These are phyloP conservation scores for Habroteleia sp. DNA, from an alignment of 2,888 invertebrate genomes.

Conservation along the genomic window DNA sequence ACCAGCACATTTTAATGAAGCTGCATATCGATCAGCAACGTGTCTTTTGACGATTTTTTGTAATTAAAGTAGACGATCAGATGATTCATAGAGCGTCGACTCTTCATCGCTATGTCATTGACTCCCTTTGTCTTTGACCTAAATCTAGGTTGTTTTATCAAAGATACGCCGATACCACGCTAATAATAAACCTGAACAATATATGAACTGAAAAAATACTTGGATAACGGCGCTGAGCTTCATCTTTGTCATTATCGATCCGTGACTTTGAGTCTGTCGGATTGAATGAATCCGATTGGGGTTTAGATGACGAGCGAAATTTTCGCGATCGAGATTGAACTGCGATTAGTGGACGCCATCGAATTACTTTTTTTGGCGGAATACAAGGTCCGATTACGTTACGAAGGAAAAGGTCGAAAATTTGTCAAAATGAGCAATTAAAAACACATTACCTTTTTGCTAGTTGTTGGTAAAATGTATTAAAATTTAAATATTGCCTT, in stretches of 20 bases:
- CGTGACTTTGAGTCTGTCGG: constrained; percentile 40
- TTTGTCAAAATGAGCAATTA: too few relatives aligned
- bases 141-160: constrained; percentile 62
- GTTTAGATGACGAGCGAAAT: constrained; percentile 33
- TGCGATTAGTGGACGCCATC: constrained; percentile 1
- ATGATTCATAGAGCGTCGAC: constrained; percentile 53
- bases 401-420: too few relatives aligned
- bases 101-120: constrained; percentile 62
- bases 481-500: too few relatives aligned
- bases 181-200: constrained; percentile 62
- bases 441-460: too few relatives aligned
- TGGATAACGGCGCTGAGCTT: constrained; percentile 21
- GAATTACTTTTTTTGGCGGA: constrained; percentile 8
- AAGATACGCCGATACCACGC: constrained; percentile 51
- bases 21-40: constrained; percentile 42
- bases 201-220: constrained; percentile 42
- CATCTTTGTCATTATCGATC: constrained; percentile 54
- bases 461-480: too few relatives aligned
- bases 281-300: constrained; percentile 28
- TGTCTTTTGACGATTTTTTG: constrained; percentile 52
- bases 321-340: constrained; percentile 27
- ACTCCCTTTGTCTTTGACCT: constrained; percentile 61
- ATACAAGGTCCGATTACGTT: constrained; percentile 4
- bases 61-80: constrained; percentile 50
- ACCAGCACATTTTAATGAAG: constrained; percentile 39